These are phyloP conservation scores for Todus mexicanus DNA, from an alignment of 2,797 vertebrate genomes.

Conservation along the genomic window DNA sequence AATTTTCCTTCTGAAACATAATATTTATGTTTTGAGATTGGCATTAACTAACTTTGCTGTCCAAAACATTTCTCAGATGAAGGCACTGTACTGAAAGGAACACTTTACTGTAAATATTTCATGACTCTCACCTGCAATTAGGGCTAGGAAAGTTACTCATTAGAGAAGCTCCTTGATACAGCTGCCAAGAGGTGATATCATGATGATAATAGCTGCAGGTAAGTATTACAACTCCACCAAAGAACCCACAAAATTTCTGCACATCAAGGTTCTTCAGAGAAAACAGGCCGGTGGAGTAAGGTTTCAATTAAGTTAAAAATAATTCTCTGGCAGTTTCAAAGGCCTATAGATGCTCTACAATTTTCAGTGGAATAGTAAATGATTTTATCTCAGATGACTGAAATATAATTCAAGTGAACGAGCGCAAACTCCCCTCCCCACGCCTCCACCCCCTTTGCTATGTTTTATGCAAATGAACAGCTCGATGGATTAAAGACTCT, in stretches of 20 bases:
- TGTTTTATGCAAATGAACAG: slow-evolving; percentile 25
- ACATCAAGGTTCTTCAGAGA: slow-evolving; percentile 28
- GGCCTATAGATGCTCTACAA: not conserved
- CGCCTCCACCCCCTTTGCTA: not conserved
- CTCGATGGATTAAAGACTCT: slow-evolving; percentile 27
- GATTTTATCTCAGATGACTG: slow-evolving; percentile 41
- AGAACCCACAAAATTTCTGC: slow-evolving; percentile 19
- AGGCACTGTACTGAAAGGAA: not conserved
- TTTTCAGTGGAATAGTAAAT: slow-evolving; percentile 27
- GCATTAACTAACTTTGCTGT: slow-evolving; percentile 5
- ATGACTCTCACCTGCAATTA: slow-evolving; percentile 18
- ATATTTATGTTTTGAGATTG: slow-evolving; percentile 41
- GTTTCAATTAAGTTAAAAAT: slow-evolving; percentile 53
- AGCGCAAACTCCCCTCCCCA: not conserved
- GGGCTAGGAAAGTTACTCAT: slow-evolving; percentile 22
- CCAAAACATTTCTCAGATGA: slow-evolving; percentile 1
- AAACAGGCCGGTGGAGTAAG: not conserved
- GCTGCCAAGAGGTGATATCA: slow-evolving; percentile 49
- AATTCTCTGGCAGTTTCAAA: slow-evolving; percentile 33
- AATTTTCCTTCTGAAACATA: not conserved
- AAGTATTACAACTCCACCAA: slow-evolving; percentile 10
- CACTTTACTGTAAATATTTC: slow-evolving; percentile 46
- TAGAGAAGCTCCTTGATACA: slow-evolving; percentile 38
- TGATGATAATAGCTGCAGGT: slow-evolving; percentile 34
- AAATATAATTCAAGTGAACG: slow-evolving; percentile 29